phyloP scores from a whole-genome alignment of 2,797 vertebrate species.

The Lerista edwardsae region DNA sequence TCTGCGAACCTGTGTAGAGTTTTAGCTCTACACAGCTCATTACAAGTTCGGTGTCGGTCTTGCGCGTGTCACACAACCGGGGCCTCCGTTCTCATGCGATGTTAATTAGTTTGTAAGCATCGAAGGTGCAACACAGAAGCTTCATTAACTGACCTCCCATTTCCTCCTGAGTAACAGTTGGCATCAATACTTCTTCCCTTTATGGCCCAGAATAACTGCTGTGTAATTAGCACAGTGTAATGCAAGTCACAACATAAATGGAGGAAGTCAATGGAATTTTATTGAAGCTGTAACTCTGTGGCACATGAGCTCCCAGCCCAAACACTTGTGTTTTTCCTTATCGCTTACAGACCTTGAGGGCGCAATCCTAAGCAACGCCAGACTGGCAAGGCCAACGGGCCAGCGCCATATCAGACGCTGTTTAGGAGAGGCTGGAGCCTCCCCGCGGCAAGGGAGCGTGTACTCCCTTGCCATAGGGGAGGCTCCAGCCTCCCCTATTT shows the following conservation, averaged over 20 bases:
- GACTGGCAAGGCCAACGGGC: no score
- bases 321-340: neutral
- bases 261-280: constrained; percentile 19
- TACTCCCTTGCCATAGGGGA: no score
- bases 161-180: constrained; percentile 7
- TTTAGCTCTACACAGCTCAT: neutral
- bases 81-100: neutral
- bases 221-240: constrained; percentile 29
- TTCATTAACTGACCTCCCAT: constrained; percentile 14
- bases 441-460: no score
- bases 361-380: no score
- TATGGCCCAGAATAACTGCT: constrained; percentile 20
- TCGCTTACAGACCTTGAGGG: neutral
- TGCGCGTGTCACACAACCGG: neutral
- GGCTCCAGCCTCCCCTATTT: no score
- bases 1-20: neutral
- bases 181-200: constrained; percentile 9
- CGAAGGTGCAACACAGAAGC: neutral
- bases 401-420: no score
- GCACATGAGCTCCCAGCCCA: neutral
- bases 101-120: constrained; percentile 15
- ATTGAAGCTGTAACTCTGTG: constrained; percentile 23
- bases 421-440: no score
- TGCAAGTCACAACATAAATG: constrained; percentile 5
- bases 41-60: neutral